Conservation (phyloP, 64 coral and sea anemone species). For the Acropora yongei region DNA sequence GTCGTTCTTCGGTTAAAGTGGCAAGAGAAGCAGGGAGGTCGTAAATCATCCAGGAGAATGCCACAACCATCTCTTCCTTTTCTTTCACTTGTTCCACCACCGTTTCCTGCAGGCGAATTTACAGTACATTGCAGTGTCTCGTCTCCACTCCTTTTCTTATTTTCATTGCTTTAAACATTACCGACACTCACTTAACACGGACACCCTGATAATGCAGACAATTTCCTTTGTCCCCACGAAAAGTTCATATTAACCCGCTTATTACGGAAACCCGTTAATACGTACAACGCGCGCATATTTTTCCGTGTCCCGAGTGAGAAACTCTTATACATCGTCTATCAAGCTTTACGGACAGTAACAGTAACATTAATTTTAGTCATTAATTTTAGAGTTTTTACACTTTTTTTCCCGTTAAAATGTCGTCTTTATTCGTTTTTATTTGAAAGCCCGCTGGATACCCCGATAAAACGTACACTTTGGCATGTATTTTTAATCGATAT, state of each 20-base stretch:
- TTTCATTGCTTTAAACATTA: slow-evolving; percentile 3
- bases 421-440: too few species aligned
- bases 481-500: not conserved
- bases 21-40: slow-evolving; percentile 3
- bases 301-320: too few species aligned
- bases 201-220: not conserved
- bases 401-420: too few species aligned
- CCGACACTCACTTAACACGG: too few species aligned
- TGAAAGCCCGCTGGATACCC: too few species aligned
- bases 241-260: slow-evolving; percentile 6
- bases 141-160: not conserved
- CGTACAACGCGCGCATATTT: too few species aligned
- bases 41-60: not conserved
- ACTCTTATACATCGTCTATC: too few species aligned
- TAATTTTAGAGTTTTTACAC: too few species aligned
- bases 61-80: slow-evolving; percentile 9
- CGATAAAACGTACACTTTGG: too few species aligned
- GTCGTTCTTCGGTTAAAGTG: not conserved
- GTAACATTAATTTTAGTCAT: too few species aligned
- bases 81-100: slow-evolving; percentile 8
- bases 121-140: slow-evolving; percentile 4
- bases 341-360: too few species aligned
- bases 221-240: not conserved
- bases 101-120: not conserved
- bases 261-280: not conserved